Conservation (phyloP, 2,113 vertebrate genomes). For the Rallus limicola region DNA sequence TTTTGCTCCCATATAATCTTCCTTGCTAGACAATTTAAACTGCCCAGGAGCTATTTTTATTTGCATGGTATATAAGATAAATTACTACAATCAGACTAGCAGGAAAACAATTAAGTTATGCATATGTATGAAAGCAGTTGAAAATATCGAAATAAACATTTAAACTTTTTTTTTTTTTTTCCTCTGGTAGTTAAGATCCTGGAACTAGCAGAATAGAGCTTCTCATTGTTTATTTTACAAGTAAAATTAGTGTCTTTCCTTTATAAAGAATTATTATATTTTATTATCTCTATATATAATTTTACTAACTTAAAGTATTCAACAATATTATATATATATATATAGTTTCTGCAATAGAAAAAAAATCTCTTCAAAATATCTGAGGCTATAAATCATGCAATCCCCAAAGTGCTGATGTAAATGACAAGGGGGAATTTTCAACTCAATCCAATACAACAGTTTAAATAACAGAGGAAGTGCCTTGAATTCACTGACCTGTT, state of each 20-base stretch:
- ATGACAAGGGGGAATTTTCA: background rate
- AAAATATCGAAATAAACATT: background rate
- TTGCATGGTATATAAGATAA: constrained; percentile 8
- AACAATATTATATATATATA: background rate
- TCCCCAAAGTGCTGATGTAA: background rate
- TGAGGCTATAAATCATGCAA: background rate
- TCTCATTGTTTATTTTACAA: background rate
- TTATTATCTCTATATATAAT: background rate
- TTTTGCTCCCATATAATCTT: constrained; percentile 1
- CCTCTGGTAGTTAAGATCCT: background rate
- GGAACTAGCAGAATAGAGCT: background rate
- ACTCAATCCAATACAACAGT: background rate
- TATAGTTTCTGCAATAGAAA: background rate
- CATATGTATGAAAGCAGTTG: background rate
- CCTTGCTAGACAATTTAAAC: background rate
- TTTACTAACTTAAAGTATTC: background rate
- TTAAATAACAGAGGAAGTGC: background rate
- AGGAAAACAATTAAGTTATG: constrained; percentile 12
- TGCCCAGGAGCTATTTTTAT: constrained; percentile 32
- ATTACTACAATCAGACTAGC: background rate
- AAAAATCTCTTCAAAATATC: background rate
- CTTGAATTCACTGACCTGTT: background rate
- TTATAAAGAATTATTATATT: background rate
- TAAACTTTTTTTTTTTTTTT: background rate
- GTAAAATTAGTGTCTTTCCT: background rate